A percentile compares a stretch with the other conserved stretches of the same genome.
Evolutionary conservation across 2,113 vertebrate species (phyloP).

Genomic region (Paramormyrops kingsleyae): DNA sequence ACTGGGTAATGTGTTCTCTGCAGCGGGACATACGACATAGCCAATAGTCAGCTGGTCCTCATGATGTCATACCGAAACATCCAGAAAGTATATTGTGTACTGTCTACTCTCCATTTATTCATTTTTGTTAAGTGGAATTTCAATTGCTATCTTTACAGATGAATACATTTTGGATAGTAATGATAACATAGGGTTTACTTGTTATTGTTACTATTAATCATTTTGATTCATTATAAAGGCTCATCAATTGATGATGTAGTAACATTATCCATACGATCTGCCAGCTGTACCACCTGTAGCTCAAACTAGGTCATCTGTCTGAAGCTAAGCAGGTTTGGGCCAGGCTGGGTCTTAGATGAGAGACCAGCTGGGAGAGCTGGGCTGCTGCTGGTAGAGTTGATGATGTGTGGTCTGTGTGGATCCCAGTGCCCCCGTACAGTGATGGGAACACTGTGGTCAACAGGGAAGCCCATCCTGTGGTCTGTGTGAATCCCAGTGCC

Average conservation of each 20-base stretch:
- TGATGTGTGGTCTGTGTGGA: not conserved
- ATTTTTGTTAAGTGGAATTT: not conserved
- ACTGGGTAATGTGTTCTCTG: not conserved
- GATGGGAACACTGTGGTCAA: too few species aligned
- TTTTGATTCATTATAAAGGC: not conserved
- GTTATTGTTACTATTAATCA: not conserved
- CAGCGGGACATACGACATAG: not conserved
- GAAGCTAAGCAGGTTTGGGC: not conserved
- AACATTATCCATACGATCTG: not conserved
- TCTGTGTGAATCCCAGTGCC: too few species aligned
- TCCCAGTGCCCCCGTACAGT: not conserved
- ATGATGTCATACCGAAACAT: not conserved
- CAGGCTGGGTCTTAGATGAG: not conserved
- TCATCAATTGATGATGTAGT: not conserved
- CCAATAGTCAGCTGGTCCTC: not conserved
- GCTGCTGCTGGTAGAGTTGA: not conserved
- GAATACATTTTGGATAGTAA: not conserved
- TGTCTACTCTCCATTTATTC: not conserved
- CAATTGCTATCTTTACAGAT: not conserved
- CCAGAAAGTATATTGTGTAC: not conserved
- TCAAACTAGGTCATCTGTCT: not conserved
- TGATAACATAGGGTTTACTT: not conserved
- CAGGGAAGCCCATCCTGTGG: not conserved
- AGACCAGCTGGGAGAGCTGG: not conserved
- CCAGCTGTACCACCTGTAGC: not conserved